phyloP scores from a whole-genome alignment of 2,113 vertebrate genomes.

The Thymallus thymallus region DNA sequence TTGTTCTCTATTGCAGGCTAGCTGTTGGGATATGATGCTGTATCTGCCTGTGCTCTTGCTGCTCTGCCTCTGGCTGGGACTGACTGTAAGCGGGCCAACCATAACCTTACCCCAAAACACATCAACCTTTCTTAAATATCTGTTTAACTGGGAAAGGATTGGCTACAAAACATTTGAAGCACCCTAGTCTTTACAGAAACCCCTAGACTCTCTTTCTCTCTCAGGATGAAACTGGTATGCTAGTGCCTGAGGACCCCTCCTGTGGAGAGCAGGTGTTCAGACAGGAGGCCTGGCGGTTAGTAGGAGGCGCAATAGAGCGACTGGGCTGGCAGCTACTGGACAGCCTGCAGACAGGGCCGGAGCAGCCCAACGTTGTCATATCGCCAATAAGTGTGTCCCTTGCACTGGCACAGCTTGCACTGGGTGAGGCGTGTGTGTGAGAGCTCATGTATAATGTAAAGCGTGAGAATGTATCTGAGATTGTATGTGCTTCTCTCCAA shows the following conservation, averaged over 20 bases:
- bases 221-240: background rate
- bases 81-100: conserved; percentile 35
- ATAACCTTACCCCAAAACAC: background rate
- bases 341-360: conserved; percentile 63
- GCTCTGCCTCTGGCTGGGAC: conserved; percentile 38
- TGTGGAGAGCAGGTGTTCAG: conserved; percentile 33
- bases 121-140: background rate
- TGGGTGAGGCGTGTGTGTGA: conserved; percentile 67
- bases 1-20: conserved; percentile 36
- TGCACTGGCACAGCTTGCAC: conserved; percentile 78
- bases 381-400: conserved; percentile 82
- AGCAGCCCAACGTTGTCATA: conserved; percentile 73
- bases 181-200: background rate
- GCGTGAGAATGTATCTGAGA: background rate
- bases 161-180: background rate
- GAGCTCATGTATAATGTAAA: background rate
- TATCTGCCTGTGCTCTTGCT: conserved; percentile 41
- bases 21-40: conserved; percentile 48
- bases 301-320: conserved; percentile 74
- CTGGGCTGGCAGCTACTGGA: conserved; percentile 76
- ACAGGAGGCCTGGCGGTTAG: conserved; percentile 31
- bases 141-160: background rate
- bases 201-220: background rate
- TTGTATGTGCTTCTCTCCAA: background rate
- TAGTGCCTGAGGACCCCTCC: background rate